A percentile compares a stretch with the other conserved stretches of the same genome.
phyloP scores from a whole-genome alignment of 2,113 vertebrate species.

The Circaetus gallicus region DNA sequence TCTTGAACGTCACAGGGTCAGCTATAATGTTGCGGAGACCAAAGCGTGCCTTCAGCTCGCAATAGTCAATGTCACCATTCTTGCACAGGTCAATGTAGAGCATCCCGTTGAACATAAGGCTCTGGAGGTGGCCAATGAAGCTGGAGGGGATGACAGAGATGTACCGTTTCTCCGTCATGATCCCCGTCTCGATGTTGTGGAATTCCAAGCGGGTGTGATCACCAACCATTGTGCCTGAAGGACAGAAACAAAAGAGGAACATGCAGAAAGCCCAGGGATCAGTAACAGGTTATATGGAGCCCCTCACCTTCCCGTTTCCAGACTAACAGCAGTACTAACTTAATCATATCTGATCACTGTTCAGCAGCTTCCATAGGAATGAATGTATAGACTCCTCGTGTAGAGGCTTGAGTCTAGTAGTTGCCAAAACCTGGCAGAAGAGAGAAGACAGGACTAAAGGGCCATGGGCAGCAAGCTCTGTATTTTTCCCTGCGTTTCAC shows the following conservation, averaged over 20 bases:
- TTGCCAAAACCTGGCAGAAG: not conserved
- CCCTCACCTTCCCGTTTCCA: not conserved
- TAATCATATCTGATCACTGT: not conserved
- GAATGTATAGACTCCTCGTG: not conserved
- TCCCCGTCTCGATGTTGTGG: constrained; percentile 97
- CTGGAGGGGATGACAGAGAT: constrained; percentile 93
- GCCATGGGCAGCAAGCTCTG: not conserved
- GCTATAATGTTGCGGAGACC: constrained; percentile 94
- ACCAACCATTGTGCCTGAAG: constrained; percentile 94
- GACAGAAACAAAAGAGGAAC: not conserved
- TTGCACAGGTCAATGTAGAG: constrained; percentile 98
- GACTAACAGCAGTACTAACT: not conserved
- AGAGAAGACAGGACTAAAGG: not conserved
- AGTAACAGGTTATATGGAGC: not conserved
- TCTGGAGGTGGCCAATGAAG: constrained; percentile 97
- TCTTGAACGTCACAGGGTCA: constrained; percentile 94
- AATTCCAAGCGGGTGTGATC: constrained; percentile 99
- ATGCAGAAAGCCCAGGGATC: not conserved
- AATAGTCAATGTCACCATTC: constrained; percentile 96
- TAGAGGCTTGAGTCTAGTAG: not conserved
- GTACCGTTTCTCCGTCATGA: constrained; percentile 96
- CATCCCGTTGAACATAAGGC: constrained; percentile 94
- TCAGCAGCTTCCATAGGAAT: not conserved
- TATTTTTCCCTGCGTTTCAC: not conserved
- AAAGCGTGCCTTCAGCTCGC: constrained; percentile 94